phyloP scores from a whole-genome alignment of 2,113 vertebrate genomes.

The Tragelaphus buxtoni region DNA sequence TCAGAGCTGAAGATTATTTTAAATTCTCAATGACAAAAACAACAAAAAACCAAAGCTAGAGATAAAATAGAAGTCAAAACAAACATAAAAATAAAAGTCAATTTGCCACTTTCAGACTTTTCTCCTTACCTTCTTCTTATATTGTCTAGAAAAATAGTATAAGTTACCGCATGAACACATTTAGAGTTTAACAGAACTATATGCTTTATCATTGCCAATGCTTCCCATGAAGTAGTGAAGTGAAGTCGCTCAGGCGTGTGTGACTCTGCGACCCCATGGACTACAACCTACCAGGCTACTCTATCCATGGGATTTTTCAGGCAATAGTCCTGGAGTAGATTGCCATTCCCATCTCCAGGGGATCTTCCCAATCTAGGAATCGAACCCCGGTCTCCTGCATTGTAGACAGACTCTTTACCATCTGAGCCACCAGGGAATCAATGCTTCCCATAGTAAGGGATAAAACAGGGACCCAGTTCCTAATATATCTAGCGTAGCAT shows the following conservation, averaged over 20 bases:
- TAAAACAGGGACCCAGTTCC: background rate
- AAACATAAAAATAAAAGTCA: background rate
- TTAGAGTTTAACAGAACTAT: background rate
- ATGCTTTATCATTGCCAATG: background rate
- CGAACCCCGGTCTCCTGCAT: too few relatives aligned
- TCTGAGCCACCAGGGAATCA: too few relatives aligned
- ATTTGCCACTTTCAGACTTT: background rate
- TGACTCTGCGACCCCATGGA: too few relatives aligned
- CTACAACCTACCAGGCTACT: too few relatives aligned
- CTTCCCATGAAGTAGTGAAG: background rate
- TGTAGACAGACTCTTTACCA: too few relatives aligned
- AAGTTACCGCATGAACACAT: background rate
- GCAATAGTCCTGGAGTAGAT: too few relatives aligned
- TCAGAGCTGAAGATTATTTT: background rate
- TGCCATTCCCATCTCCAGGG: too few relatives aligned
- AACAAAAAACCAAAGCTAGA: background rate
- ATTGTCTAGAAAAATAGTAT: background rate
- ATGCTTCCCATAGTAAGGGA: background rate
- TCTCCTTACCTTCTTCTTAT: background rate
- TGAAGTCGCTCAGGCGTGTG: too few relatives aligned
- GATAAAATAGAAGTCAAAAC: background rate
- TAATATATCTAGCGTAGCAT: background rate
- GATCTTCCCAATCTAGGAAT: too few relatives aligned
- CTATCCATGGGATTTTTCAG: too few relatives aligned
- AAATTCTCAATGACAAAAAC: background rate